Evolutionary conservation across 2,797 vertebrate genomes (phyloP).

Genomic region (Scarus forsteni): DNA sequence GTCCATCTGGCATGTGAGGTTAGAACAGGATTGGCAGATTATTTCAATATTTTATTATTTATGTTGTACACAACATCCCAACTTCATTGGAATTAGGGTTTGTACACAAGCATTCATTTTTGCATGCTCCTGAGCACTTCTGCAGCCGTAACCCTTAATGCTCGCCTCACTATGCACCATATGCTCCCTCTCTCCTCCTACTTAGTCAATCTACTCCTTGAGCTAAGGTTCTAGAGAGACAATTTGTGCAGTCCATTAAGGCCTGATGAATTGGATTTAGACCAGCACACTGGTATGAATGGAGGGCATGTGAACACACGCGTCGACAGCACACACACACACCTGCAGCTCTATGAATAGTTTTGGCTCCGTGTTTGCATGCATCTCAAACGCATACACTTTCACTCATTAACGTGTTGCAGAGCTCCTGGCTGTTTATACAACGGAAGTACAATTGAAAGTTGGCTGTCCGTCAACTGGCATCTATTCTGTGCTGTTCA

Average conservation of each 20-base stretch:
- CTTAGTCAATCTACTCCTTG: slow-evolving; percentile 53
- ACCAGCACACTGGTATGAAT: slow-evolving; percentile 65
- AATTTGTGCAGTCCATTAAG: slow-evolving; percentile 82
- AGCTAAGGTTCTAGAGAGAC: slow-evolving; percentile 74
- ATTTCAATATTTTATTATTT: no score
- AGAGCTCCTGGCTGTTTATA: slow-evolving; percentile 46
- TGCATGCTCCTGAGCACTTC: slow-evolving; percentile 18
- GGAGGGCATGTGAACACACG: slow-evolving; percentile 57
- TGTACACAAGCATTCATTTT: slow-evolving; percentile 6
- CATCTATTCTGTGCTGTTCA: slow-evolving; percentile 27
- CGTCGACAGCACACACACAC: slow-evolving; percentile 29
- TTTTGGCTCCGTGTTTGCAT: slow-evolving; percentile 26
- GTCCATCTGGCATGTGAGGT: no score
- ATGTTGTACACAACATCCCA: no score
- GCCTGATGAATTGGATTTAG: slow-evolving; percentile 84
- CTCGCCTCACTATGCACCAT: slow-evolving; percentile 31
- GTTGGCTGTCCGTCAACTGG: slow-evolving; percentile 41
- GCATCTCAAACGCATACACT: slow-evolving; percentile 28
- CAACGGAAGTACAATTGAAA: slow-evolving; percentile 47
- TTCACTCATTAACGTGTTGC: slow-evolving; percentile 38
- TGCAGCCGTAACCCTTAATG: slow-evolving; percentile 22
- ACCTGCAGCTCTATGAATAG: slow-evolving; percentile 46
- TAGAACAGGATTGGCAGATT: no score
- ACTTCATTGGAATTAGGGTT: no score
- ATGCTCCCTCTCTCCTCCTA: slow-evolving; percentile 48